Evolutionary conservation across 30 jellyfish, hydroid and myxozoan species (phyloP), one percentile per base, ranked within the genome.

Genomic region (Aurelia sp.): DNA sequence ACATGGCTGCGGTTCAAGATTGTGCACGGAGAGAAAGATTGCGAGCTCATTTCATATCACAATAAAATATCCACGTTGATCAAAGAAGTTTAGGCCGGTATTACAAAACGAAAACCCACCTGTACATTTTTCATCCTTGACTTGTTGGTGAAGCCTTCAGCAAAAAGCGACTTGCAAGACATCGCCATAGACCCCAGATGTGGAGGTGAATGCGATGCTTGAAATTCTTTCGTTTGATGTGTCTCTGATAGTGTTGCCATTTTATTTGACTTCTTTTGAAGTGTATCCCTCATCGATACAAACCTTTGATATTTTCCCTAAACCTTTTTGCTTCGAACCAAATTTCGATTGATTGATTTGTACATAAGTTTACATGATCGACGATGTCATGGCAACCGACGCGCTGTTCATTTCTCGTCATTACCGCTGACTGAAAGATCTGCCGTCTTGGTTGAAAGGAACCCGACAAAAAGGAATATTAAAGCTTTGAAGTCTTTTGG

Each of bases 111-210:
- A n/a, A 59, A 37, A 18, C 73, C 33, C 73, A 83, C 92, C 86
- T 37, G 66, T 35, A 63, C 92, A 50, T 83, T 83, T 35, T 83
- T 71, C 92, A 83, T 71, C 60, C 92, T 69, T 18, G 92, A 83
- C 69, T 83, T 83, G 71, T 73, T 71, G 17, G 92, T 70, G 78
- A 83, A 83, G 58, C 92, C 92, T 73, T 83, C 86, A 11, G 92
- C 92, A 44, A 81, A 66, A 66, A 81, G 82, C 33, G 90, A 66
- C 12, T 33, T 19, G 52, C 59, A 44, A 27, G 65, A 66, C 19
- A 74, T 62, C 57, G 23, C 0, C 76, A 65, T 16, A 9, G 79
- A 73, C 73, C 41, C 55, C 47, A 48, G 85, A 53, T 44, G 55
- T 44, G 55, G 55, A 1, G 55, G 55, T 44, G 85, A 23, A n/a